phyloP scores from a whole-genome alignment of 2,797 vertebrate genomes.

The Hoplostethus atlanticus region DNA sequence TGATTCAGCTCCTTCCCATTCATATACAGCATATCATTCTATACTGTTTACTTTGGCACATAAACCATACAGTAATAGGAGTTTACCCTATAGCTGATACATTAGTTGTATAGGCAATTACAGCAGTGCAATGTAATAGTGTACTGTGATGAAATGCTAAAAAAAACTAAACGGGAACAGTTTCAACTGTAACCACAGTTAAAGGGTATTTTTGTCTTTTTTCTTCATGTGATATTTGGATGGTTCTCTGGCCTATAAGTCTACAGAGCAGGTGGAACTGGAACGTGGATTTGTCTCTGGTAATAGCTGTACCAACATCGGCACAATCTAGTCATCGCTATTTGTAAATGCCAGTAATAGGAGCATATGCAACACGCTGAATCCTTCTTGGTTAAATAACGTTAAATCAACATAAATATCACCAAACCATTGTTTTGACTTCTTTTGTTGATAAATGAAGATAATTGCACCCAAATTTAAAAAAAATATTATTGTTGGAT shows the following conservation, averaged over 20 bases:
- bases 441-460: slow-evolving; percentile 18
- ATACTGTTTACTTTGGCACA: slow-evolving; percentile 78
- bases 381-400: slow-evolving; percentile 12
- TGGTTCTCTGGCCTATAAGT: slow-evolving; percentile 57
- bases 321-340: background rate
- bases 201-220: slow-evolving; percentile 67
- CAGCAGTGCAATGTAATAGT: slow-evolving; percentile 25
- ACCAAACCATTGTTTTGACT: background rate
- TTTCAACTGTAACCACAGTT: slow-evolving; percentile 50
- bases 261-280: slow-evolving; percentile 69
- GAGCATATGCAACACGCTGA: background rate
- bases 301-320: background rate
- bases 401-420: slow-evolving; percentile 10
- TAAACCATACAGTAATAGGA: slow-evolving; percentile 48
- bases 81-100: slow-evolving; percentile 48
- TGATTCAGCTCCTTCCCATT: slow-evolving; percentile 42
- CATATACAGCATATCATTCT: slow-evolving; percentile 51
- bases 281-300: slow-evolving; percentile 20
- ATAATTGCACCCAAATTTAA: background rate
- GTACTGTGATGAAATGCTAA: slow-evolving; percentile 37
- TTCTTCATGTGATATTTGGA: slow-evolving; percentile 39
- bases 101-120: slow-evolving; percentile 32
- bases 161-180: slow-evolving; percentile 39
- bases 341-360: background rate
- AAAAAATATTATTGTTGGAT: slow-evolving; percentile 4